Evolutionary conservation across 2,888 invertebrate genomes (phyloP).

Genomic region (Aspidiotus destructor): DNA sequence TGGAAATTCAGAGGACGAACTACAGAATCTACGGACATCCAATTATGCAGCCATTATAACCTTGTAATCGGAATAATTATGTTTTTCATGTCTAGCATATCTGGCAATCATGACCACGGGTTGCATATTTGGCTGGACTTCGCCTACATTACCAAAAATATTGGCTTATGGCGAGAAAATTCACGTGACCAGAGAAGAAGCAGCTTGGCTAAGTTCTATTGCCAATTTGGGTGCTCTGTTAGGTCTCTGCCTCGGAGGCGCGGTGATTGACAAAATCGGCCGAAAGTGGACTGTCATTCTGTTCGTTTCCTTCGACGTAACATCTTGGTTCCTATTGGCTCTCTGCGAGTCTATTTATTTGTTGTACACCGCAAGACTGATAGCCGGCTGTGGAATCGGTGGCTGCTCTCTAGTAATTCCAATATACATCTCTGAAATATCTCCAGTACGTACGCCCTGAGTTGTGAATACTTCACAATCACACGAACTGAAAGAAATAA

Average conservation of each 20-base stretch:
- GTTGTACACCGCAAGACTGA: slow-evolving; percentile 34
- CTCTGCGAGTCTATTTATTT: slow-evolving; percentile 11
- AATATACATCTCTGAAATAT: slow-evolving; percentile 78
- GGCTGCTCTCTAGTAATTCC: slow-evolving; percentile 64
- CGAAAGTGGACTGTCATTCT: slow-evolving; percentile 59
- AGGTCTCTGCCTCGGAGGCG: slow-evolving; percentile 47
- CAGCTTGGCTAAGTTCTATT: slow-evolving; percentile 64
- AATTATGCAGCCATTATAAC: too few species aligned
- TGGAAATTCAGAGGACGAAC: too few species aligned
- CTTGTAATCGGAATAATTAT: too few species aligned
- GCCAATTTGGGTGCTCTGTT: slow-evolving; percentile 57
- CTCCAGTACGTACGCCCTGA: too few species aligned
- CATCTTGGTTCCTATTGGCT: slow-evolving; percentile 50
- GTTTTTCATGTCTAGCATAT: too few species aligned
- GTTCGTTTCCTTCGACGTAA: slow-evolving; percentile 54
- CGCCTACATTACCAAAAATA: slow-evolving; percentile 42
- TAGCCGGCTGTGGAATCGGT: slow-evolving; percentile 55
- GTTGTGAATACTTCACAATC: too few species aligned
- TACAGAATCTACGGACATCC: too few species aligned
- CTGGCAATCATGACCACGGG: too few species aligned
- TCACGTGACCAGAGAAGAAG: slow-evolving; percentile 49
- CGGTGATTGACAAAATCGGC: slow-evolving; percentile 55
- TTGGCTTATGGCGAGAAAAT: slow-evolving; percentile 50
- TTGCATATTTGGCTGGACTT: too few species aligned
- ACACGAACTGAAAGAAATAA: neutral